These are phyloP conservation scores for Balaenoptera acutorostrata DNA, from an alignment of 2,113 vertebrate species.

Conservation along the genomic window DNA sequence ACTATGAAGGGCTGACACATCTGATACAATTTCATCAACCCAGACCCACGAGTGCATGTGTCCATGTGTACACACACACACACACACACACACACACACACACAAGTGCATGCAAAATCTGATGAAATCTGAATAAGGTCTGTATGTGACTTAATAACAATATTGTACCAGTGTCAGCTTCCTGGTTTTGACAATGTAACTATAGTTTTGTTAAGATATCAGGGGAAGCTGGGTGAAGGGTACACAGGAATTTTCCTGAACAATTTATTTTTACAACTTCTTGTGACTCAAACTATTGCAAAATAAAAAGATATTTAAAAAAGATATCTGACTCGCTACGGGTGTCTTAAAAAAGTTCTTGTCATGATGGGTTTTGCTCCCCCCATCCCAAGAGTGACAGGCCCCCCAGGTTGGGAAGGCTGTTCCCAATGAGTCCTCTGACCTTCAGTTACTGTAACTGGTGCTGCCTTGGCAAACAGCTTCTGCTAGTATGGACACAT, in stretches of 20 bases:
- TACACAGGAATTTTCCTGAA: background rate
- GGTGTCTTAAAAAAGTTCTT: background rate
- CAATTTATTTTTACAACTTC: background rate
- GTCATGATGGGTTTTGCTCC: background rate
- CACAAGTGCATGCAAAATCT: background rate
- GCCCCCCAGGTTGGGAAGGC: background rate
- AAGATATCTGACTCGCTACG: background rate
- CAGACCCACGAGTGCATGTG: background rate
- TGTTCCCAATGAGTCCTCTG: background rate
- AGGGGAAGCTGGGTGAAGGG: background rate
- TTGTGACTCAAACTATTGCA: background rate
- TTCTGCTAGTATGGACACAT: background rate
- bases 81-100: background rate
- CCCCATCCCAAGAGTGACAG: background rate
- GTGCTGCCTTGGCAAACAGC: background rate
- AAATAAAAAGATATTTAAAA: constrained; percentile 2
- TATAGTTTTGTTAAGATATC: background rate
- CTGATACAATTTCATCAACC: background rate
- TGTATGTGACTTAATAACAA: background rate
- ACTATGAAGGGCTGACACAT: background rate
- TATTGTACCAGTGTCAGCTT: background rate
- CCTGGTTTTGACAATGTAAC: background rate
- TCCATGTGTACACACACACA: background rate
- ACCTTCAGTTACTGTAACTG: no score
- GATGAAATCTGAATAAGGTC: background rate